Conservation (phyloP, 2,888 invertebrate species). For the Cosmorhoe ocellata region DNA sequence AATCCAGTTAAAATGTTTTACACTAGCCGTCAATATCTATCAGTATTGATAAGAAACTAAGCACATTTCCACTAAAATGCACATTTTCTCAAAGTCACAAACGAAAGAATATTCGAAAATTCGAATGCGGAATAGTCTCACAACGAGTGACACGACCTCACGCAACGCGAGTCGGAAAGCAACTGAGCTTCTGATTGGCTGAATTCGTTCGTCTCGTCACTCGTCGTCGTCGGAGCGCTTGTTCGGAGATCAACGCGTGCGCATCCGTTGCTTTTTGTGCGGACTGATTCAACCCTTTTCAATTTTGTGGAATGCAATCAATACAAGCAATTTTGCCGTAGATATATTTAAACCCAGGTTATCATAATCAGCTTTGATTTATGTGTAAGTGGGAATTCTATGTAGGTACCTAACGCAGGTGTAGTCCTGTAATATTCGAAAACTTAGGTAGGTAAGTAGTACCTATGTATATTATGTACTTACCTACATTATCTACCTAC, state of each 20-base stretch:
- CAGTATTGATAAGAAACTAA: slow-evolving; percentile 51
- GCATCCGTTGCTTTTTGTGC: slow-evolving; percentile 40
- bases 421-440: too few species aligned
- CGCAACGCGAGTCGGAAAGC: slow-evolving; percentile 48
- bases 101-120: slow-evolving; percentile 40
- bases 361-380: too few species aligned
- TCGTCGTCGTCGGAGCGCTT: slow-evolving; percentile 2
- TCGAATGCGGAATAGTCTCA: slow-evolving; percentile 52
- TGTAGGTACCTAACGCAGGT: too few species aligned
- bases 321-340: not conserved
- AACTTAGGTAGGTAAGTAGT: too few species aligned
- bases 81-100: slow-evolving; percentile 55
- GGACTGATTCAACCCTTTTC: slow-evolving; percentile 23
- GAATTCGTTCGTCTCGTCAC: slow-evolving; percentile 6
- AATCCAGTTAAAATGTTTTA: slow-evolving; percentile 60
- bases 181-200: slow-evolving; percentile 62
- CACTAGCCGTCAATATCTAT: slow-evolving; percentile 52
- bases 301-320: slow-evolving; percentile 19
- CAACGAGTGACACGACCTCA: slow-evolving; percentile 47
- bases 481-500: too few species aligned
- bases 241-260: slow-evolving; percentile 42
- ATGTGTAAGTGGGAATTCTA: too few species aligned
- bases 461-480: too few species aligned
- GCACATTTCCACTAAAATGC: slow-evolving; percentile 70
- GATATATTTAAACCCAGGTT: too few species aligned